Percentiles rank a stretch among this genome's conserved stretches.
These are phyloP conservation scores for Ostrea denselamellosa DNA, from an alignment of 1,140 invertebrate genomes.

Conservation along the genomic window DNA sequence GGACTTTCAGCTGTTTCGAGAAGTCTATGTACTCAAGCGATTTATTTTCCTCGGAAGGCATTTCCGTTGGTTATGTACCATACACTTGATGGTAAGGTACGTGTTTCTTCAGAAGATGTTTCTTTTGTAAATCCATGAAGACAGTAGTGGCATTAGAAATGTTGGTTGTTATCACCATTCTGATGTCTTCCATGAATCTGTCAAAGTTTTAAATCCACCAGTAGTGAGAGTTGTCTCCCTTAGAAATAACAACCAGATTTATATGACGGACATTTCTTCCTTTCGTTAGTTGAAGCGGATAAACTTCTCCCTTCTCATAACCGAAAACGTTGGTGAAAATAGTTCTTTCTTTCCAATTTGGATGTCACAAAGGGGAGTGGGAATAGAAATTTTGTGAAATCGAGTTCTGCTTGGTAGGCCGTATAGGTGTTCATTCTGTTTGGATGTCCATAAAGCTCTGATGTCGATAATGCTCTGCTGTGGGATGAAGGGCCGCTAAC, in stretches of 20 bases:
- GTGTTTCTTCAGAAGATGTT: neutral
- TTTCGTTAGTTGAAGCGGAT: conserved; percentile 37
- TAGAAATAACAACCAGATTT: conserved; percentile 32
- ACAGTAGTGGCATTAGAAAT: conserved; percentile 37
- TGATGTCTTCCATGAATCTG: neutral
- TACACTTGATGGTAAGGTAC: neutral
- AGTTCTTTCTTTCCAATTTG: conserved; percentile 40
- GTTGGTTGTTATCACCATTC: neutral
- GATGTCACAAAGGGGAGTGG: neutral
- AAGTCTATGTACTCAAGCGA: conserved; percentile 25
- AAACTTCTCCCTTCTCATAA: conserved; percentile 42
- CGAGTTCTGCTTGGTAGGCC: neutral
- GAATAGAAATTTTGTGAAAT: neutral
- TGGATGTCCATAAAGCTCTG: too few species aligned
- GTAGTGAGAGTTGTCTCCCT: conserved; percentile 16
- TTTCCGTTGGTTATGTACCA: neutral
- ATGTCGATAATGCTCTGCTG: too few species aligned
- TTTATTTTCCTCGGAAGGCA: conserved; percentile 37
- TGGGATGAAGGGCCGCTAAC: conserved; percentile 13
- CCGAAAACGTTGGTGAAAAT: conserved; percentile 29
- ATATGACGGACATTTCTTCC: neutral
- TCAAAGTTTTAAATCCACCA: conserved; percentile 35
- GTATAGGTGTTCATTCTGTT: neutral
- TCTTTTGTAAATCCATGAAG: conserved; percentile 6
- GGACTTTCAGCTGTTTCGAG: conserved; percentile 34